Evolutionary conservation across 2,888 invertebrate genomes (phyloP).

Genomic region (Odontothrips loti): DNA sequence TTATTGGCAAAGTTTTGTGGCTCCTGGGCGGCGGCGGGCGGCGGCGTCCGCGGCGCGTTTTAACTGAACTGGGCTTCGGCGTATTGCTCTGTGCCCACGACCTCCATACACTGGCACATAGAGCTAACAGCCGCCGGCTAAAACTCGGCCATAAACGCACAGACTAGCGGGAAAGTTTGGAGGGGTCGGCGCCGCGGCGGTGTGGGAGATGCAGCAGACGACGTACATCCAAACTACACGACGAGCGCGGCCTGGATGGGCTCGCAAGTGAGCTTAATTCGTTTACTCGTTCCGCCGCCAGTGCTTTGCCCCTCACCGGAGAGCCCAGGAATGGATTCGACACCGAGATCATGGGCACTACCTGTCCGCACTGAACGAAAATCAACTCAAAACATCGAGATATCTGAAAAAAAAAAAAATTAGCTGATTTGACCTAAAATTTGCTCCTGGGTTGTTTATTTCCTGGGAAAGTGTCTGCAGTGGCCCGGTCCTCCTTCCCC

Average conservation of each 20-base stretch:
- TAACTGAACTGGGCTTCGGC: too few species aligned
- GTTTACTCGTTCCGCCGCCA: not conserved
- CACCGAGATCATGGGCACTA: not conserved
- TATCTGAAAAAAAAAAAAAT: too few species aligned
- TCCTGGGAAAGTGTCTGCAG: too few species aligned
- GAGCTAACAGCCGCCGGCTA: not conserved
- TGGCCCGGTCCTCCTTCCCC: not conserved
- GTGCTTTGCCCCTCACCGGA: not conserved
- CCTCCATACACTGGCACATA: too few species aligned
- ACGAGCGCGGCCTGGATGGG: too few species aligned
- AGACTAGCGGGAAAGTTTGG: conserved; percentile 21
- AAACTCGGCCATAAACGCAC: conserved; percentile 12
- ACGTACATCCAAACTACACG: not conserved
- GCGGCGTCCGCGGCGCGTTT: not conserved
- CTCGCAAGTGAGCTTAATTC: not conserved
- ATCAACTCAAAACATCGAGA: not conserved
- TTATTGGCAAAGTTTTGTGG: not conserved
- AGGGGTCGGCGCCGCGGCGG: not conserved
- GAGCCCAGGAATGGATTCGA: not conserved
- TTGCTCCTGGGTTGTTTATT: too few species aligned
- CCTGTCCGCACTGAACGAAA: too few species aligned
- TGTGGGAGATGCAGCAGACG: not conserved
- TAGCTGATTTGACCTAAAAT: too few species aligned
- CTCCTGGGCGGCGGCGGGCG: not conserved
- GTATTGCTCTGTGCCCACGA: not conserved